Percentiles rank a stretch among this genome's conserved stretches.
Conservation (phyloP, 2,113 vertebrate species). For the Anhinga rufa region DNA sequence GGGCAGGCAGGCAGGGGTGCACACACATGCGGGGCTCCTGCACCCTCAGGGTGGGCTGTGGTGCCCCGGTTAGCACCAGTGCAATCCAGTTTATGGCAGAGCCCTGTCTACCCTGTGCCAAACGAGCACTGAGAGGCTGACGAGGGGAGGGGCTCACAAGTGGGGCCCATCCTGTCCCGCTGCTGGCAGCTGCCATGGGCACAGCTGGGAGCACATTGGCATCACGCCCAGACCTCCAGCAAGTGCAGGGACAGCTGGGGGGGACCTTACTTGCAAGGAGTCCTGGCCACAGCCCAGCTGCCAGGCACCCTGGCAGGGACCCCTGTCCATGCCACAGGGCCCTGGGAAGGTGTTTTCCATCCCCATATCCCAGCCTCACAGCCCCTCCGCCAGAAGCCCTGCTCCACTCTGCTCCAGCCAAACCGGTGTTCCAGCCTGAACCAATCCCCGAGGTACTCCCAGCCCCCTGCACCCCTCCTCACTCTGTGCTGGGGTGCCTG, state of each 20-base stretch:
- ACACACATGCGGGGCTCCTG: neutral
- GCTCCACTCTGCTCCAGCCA: neutral
- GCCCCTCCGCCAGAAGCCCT: neutral
- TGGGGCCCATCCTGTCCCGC: accelerated
- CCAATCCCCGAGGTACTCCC: neutral
- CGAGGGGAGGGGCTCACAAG: neutral
- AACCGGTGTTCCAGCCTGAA: neutral
- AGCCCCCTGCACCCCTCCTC: neutral
- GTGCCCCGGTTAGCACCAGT: neutral
- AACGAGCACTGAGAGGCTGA: neutral
- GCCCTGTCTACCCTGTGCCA: neutral
- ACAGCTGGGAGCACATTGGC: neutral
- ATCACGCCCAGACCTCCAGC: neutral
- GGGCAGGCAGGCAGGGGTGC: neutral
- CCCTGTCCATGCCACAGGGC: neutral
- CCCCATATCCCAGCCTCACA: neutral
- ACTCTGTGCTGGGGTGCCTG: accelerated
- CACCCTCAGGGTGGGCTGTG: neutral
- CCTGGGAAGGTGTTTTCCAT: neutral
- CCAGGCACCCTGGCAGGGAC: neutral
- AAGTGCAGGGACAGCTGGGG: neutral
- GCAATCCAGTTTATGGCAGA: neutral
- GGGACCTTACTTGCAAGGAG: neutral
- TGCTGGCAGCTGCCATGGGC: neutral
- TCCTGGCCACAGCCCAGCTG: neutral